Evolutionary conservation across 1,140 invertebrate genomes (phyloP).

Genomic region (Drosophila sp.): DNA sequence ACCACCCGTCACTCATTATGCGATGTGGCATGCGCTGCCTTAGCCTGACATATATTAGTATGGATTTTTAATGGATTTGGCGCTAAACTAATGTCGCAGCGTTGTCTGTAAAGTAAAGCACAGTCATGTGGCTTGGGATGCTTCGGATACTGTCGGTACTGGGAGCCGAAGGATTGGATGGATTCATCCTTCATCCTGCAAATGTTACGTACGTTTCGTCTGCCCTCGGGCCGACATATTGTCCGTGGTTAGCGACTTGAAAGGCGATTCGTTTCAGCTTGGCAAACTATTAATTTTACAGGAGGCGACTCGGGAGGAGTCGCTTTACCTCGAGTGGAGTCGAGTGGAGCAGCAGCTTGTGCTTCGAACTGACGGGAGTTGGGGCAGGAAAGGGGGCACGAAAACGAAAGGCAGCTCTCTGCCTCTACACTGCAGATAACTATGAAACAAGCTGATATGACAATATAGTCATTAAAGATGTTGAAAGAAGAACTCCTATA

Average conservation of each 20-base stretch:
- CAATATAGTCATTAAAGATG: not conserved
- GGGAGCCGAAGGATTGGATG: not conserved
- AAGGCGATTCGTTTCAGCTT: conserved; percentile 83
- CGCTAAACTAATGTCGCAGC: conserved; percentile 79
- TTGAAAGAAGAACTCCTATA: not conserved
- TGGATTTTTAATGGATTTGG: conserved; percentile 84
- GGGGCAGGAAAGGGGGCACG: no score
- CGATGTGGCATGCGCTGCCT: conserved; percentile 68
- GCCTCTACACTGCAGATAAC: not conserved
- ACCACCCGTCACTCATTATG: conserved; percentile 73
- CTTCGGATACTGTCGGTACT: not conserved
- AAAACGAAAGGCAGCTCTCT: not conserved
- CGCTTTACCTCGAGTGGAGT: no score
- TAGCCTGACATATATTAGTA: conserved; percentile 80
- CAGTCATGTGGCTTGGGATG: conserved; percentile 47
- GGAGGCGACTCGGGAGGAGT: no score
- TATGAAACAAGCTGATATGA: no score
- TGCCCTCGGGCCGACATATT: conserved; percentile 68
- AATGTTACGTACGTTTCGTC: conserved; percentile 21
- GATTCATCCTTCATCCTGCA: not conserved
- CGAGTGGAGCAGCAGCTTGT: not conserved
- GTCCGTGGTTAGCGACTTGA: conserved; percentile 81
- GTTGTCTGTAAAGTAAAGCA: conserved; percentile 42
- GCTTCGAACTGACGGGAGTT: not conserved
- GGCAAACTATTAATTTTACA: conserved; percentile 80